Evolutionary conservation across 2,797 vertebrate species (phyloP), one percentile per base, ranked within the genome.

Genomic region (Oryzias dopingdopingensis): DNA sequence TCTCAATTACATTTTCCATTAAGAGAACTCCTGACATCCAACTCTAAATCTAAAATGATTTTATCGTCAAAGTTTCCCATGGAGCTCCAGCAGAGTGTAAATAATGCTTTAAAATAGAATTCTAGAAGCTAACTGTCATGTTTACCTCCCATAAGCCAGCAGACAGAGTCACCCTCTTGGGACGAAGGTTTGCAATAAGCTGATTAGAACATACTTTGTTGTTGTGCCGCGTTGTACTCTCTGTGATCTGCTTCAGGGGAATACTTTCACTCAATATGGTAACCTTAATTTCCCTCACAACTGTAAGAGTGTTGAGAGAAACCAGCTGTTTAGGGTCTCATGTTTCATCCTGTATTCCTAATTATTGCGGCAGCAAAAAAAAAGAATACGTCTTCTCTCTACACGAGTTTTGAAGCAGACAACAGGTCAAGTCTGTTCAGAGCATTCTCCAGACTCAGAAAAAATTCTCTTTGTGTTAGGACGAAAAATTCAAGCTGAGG

Each of bases 321-420:
- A 51, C 15, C 23, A 47, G 22, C 47, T 42, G 42, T 44, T 44
- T 17, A 44, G 32, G 32, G 2, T 48, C 48, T 60, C 49, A 37
- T 62, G 52, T 42, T 59, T 48, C 56, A 18, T 60, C 47, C 23
- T 42, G 40, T 56, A 59, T 37, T 24, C 50, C 13, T 37, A 17
- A 23, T 41, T 22, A 43, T 48, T 66, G 59, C 50, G 51, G 14
- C 10, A 12, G 48, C 53, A 26, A 26, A 29, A 26, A 26, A 26
- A 26, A 26, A 26, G 46, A 54, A 51, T 59, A 20, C 22, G 44
- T 53, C 55, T 13, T 48, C 29, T 66, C 65, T 62, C 16, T 57
- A 48, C 57, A 57, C 68, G 43, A 45, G 52, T 46, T 37, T 65
- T 58, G 65, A 52, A 42, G 15, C 51, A 58, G 42, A 20, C 52